These are phyloP conservation scores for Cyprinodon diabolis DNA, from an alignment of 2,797 vertebrate species.

Conservation along the genomic window DNA sequence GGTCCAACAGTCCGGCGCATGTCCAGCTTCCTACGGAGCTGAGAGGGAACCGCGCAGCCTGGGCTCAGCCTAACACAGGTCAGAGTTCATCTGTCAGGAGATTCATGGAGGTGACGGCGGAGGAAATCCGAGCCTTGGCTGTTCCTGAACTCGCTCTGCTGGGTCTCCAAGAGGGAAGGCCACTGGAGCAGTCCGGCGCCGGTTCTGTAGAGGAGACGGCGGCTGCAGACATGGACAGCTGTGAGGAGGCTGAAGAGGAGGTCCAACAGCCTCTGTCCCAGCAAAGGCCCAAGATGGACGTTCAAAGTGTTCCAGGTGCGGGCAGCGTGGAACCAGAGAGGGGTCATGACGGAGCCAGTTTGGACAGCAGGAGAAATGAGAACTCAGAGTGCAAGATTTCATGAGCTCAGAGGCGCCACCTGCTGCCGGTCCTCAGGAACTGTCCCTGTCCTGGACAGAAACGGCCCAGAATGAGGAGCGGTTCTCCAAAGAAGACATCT, in stretches of 20 bases:
- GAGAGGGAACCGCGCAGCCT: neutral
- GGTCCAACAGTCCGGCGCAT: slow-evolving; percentile 4
- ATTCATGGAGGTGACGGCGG: slow-evolving; percentile 17
- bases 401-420: neutral
- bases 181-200: neutral
- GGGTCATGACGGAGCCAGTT: neutral
- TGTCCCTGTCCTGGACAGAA: neutral
- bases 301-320: neutral
- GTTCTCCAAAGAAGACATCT: too few relatives aligned
- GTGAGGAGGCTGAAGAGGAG: slow-evolving; percentile 48
- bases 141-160: slow-evolving; percentile 27
- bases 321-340: neutral
- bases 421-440: neutral
- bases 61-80: neutral
- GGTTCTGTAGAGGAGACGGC: neutral
- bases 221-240: slow-evolving; percentile 54
- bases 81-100: slow-evolving; percentile 23
- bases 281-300: neutral
- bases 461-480: too few relatives aligned
- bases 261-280: neutral
- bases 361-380: slow-evolving; percentile 26
- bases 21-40: slow-evolving; percentile 8
- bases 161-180: neutral
- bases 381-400: slow-evolving; percentile 79
- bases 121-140: slow-evolving; percentile 21